A percentile compares a stretch with the other conserved stretches of the same genome.
These are phyloP conservation scores for Danaus melanippus DNA, from an alignment of 1,140 invertebrate genomes.

Conservation along the genomic window DNA sequence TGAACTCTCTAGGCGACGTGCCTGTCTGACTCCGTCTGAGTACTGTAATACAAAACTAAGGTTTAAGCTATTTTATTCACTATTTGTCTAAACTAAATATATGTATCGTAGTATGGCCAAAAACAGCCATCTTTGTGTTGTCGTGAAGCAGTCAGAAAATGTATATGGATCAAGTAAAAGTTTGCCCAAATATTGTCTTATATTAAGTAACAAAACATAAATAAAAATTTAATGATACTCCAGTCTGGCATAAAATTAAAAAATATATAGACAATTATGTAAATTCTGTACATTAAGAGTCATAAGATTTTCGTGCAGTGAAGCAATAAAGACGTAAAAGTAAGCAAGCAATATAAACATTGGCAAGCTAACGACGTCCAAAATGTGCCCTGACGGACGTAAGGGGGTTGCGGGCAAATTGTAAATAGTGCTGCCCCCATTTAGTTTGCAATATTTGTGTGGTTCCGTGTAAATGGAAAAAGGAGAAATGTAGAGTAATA, in stretches of 20 bases:
- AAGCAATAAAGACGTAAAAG: conserved; percentile 39
- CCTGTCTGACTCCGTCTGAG: conserved; percentile 39
- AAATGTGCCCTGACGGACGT: conserved; percentile 57
- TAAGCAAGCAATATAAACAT: conserved; percentile 59
- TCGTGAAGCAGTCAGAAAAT: too few species aligned
- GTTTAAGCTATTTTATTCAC: conserved; percentile 8
- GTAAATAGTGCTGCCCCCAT: conserved; percentile 62
- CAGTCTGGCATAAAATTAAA: too few species aligned
- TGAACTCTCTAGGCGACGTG: conserved; percentile 47
- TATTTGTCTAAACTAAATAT: background rate
- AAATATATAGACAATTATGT: conserved; percentile 1
- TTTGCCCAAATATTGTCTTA: too few species aligned
- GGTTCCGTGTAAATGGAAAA: conserved; percentile 67
- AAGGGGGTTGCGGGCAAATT: conserved; percentile 48
- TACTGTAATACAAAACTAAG: conserved; percentile 24
- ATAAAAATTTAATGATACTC: too few species aligned
- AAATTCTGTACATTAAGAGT: conserved; percentile 11
- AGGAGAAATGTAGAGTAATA: conserved; percentile 35
- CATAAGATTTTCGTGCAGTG: conserved; percentile 22
- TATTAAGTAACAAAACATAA: too few species aligned
- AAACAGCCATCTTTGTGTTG: too few species aligned
- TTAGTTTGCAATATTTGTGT: conserved; percentile 70
- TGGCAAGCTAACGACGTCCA: conserved; percentile 50
- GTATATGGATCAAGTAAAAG: too few species aligned
- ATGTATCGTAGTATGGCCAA: too few species aligned